A percentile compares a stretch with the other conserved stretches of the same genome.
These are phyloP conservation scores for Sterrhoptilus dennistouni DNA, from an alignment of 2,113 vertebrate species.

Conservation along the genomic window DNA sequence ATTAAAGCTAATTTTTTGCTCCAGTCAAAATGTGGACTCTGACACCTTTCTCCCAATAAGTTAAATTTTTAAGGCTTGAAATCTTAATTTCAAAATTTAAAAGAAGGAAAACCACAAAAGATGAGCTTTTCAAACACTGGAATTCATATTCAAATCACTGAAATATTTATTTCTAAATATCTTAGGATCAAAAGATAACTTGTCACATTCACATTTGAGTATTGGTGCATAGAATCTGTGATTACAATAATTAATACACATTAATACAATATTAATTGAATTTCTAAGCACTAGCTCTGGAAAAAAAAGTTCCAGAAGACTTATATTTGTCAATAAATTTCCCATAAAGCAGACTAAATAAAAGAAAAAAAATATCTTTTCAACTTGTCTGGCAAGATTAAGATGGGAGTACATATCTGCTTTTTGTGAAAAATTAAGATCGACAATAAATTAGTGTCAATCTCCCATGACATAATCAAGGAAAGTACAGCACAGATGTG, in stretches of 20 bases:
- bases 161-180: neutral
- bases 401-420: rapidly evolving
- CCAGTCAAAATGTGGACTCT: neutral
- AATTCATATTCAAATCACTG: neutral
- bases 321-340: neutral
- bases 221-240: neutral
- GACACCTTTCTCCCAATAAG: neutral
- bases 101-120: neutral
- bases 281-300: neutral
- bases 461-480: neutral
- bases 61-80: neutral
- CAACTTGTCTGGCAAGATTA: neutral
- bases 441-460: neutral
- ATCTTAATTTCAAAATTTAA: neutral
- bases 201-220: neutral
- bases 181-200: neutral
- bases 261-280: neutral
- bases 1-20: neutral
- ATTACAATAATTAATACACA: neutral
- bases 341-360: neutral
- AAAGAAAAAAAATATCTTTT: neutral
- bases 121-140: neutral
- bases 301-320: neutral
- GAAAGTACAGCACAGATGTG: neutral
- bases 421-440: neutral